Conservation (phyloP, 2,888 invertebrate genomes). For the Clanis bilineata region DNA sequence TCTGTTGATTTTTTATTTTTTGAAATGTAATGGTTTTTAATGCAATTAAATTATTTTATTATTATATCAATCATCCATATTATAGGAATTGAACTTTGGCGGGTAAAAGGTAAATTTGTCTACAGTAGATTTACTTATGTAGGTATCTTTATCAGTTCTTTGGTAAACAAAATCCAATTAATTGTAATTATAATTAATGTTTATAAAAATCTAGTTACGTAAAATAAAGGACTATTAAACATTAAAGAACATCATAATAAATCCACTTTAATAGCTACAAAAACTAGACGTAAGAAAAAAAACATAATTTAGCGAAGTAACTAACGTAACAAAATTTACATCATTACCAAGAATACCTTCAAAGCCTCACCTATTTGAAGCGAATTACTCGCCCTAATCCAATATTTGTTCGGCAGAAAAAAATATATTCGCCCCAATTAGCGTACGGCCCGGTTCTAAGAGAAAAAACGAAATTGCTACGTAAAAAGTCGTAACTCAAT, state of each 20-base stretch:
- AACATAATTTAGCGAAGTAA: conserved; percentile 26
- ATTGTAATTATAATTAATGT: neutral
- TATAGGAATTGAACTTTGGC: no score
- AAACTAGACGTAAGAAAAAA: conserved; percentile 5
- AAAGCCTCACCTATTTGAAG: conserved; percentile 67
- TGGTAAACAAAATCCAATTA: no score
- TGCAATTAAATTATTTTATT: no score
- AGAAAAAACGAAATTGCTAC: conserved; percentile 79
- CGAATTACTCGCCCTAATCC: conserved; percentile 72
- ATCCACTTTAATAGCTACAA: neutral
- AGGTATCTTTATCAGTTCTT: no score
- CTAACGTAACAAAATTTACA: conserved; percentile 49
- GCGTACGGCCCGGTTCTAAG: conserved; percentile 74
- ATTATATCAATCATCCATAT: no score
- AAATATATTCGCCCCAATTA: conserved; percentile 74
- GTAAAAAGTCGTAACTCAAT: conserved; percentile 83
- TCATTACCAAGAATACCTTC: conserved; percentile 52
- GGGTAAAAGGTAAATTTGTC: neutral
- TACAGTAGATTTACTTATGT: neutral
- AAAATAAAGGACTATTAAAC: neutral
- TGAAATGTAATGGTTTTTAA: neutral
- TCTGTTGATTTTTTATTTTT: neutral
- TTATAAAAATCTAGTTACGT: no score
- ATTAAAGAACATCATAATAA: neutral
- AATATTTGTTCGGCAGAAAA: conserved; percentile 69